Conservation (phyloP, 2,113 vertebrate genomes). For the Coregonus clupeaformis region DNA sequence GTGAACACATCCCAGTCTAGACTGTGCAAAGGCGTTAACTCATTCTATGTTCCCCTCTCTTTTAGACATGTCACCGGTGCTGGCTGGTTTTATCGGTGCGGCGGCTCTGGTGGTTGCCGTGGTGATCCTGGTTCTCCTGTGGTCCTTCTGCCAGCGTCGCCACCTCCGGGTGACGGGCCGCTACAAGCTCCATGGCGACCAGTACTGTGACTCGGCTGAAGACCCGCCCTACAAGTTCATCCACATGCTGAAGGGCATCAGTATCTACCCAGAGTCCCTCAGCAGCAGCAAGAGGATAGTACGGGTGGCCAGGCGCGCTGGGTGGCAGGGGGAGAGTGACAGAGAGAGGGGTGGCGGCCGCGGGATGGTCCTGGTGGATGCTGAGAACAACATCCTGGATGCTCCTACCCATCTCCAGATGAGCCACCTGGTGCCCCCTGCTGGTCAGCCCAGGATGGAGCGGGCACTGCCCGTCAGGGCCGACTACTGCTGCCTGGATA, state of each 20-base stretch:
- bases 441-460: slow-evolving; percentile 57
- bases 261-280: slow-evolving; percentile 94
- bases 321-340: slow-evolving; percentile 33
- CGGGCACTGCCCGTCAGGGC: slow-evolving; percentile 80
- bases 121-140: slow-evolving; percentile 86
- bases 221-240: slow-evolving; percentile 94
- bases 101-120: slow-evolving; percentile 87
- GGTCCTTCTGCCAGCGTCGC: slow-evolving; percentile 93
- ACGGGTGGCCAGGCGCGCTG: slow-evolving; percentile 60
- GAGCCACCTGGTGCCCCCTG: slow-evolving; percentile 61
- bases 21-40: background rate
- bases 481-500: slow-evolving; percentile 84
- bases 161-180: slow-evolving; percentile 79
- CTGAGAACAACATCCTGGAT: slow-evolving; percentile 79
- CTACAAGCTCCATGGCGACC: slow-evolving; percentile 74
- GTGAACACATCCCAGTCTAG: background rate
- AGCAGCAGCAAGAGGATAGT: slow-evolving; percentile 89
- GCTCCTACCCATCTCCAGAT: slow-evolving; percentile 66
- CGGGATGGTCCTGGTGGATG: slow-evolving; percentile 72
- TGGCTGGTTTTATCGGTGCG: slow-evolving; percentile 92
- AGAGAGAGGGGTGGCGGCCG: slow-evolving; percentile 19
- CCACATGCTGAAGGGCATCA: slow-evolving; percentile 98
- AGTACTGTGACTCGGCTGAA: slow-evolving; percentile 63
- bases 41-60: no score
- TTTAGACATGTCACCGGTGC: slow-evolving; percentile 90